Conservation (phyloP, 2,888 invertebrate species). For the Plagodis pulveraria region DNA sequence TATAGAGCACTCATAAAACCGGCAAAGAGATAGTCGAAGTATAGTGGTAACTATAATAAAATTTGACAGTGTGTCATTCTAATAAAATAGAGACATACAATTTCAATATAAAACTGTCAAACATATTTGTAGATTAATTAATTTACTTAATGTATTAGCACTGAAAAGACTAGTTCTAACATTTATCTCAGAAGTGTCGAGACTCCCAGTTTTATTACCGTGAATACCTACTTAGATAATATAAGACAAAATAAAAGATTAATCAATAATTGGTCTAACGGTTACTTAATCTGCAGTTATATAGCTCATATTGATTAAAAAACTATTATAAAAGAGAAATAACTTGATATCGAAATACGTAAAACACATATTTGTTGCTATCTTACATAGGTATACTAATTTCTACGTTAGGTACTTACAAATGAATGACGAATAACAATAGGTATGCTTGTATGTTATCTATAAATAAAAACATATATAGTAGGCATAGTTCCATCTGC, state of each 20-base stretch:
- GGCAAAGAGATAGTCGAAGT: conserved; percentile 57
- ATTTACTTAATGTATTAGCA: conserved; percentile 15
- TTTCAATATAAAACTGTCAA: conserved; percentile 37
- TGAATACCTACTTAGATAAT: too few relatives aligned
- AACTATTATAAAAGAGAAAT: neutral
- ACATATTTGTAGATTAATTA: conserved; percentile 38
- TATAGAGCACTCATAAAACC: conserved; percentile 76
- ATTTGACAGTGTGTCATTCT: conserved; percentile 73
- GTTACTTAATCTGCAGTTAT: neutral
- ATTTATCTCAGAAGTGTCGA: conserved; percentile 1
- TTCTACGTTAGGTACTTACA: too few relatives aligned
- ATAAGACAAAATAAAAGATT: neutral
- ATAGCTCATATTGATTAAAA: neutral
- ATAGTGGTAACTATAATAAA: conserved; percentile 66
- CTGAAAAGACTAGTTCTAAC: conserved; percentile 6
- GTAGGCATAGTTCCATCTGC: too few relatives aligned
- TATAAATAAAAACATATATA: too few relatives aligned
- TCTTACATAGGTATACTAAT: too few relatives aligned
- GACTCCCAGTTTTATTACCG: conserved; percentile 15
- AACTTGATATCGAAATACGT: too few relatives aligned
- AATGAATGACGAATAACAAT: too few relatives aligned
- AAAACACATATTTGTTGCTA: too few relatives aligned
- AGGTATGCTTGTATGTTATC: too few relatives aligned
- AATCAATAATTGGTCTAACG: conserved; percentile 16
- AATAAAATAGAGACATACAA: conserved; percentile 53